Evolutionary conservation across 1,140 invertebrate genomes (phyloP).

Genomic region (Stenopsyche tienmushanensis): DNA sequence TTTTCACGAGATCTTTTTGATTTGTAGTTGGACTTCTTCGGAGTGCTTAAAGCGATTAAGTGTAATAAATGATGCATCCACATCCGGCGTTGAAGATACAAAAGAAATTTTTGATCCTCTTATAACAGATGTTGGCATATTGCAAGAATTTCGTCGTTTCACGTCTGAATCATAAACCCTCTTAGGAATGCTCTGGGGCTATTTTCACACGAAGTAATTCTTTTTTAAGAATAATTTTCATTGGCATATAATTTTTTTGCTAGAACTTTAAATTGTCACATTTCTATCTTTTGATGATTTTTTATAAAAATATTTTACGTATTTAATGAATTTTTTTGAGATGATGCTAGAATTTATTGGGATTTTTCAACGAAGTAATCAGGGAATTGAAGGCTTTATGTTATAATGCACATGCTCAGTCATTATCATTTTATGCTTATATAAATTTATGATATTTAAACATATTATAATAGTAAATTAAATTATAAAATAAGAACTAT

Average conservation of each 20-base stretch:
- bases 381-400: background rate
- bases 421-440: too few relatives aligned
- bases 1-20: background rate
- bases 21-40: background rate
- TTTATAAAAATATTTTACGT: too few relatives aligned
- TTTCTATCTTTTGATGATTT: too few relatives aligned
- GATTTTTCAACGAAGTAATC: background rate
- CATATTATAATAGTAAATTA: too few relatives aligned
- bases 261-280: background rate
- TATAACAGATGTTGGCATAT: constrained; percentile 17
- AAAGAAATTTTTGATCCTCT: constrained; percentile 2
- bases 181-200: background rate
- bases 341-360: too few relatives aligned
- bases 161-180: background rate
- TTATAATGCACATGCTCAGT: background rate
- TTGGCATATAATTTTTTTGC: background rate
- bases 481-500: too few relatives aligned
- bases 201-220: too few relatives aligned
- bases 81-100: constrained; percentile 4
- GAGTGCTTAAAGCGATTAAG: background rate
- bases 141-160: constrained; percentile 7
- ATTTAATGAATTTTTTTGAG: too few relatives aligned
- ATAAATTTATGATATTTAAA: too few relatives aligned
- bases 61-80: background rate
- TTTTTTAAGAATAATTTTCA: too few relatives aligned